A percentile compares a stretch with the other conserved stretches of the same genome.
Evolutionary conservation across 2,113 vertebrate species (phyloP).

Genomic region (Ceuthmochares aereus): DNA sequence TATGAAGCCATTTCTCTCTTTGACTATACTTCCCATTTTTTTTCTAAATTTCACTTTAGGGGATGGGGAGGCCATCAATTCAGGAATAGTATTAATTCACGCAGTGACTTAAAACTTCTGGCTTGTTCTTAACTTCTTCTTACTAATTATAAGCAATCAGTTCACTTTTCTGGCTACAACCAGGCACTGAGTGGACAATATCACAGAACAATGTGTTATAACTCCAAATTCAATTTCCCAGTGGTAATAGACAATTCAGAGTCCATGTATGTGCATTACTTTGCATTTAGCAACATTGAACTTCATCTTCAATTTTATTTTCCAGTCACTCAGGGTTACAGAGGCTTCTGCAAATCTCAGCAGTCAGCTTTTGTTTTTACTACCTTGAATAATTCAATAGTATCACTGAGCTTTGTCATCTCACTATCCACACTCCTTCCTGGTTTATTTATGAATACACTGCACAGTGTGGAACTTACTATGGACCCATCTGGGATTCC

Average conservation of each 20-base stretch:
- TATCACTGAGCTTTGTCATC: background rate
- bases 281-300: background rate
- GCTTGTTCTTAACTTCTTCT: background rate
- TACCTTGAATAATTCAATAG: slow-evolving; percentile 20
- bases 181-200: background rate
- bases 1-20: background rate
- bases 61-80: rapidly evolving
- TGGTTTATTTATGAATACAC: background rate
- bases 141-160: background rate
- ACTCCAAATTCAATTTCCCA: background rate
- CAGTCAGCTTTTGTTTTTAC: background rate
- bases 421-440: background rate
- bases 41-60: rapidly evolving
- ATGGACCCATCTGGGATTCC: background rate
- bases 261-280: background rate
- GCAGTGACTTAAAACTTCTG: background rate
- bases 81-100: background rate
- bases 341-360: background rate
- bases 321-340: background rate
- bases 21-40: background rate
- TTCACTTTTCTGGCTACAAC: background rate
- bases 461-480: background rate
- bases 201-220: background rate
- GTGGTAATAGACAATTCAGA: background rate
- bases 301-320: background rate